Evolutionary conservation across 2,797 vertebrate species (phyloP), one percentile per base, ranked within the genome.

Genomic region (Notolabrus celidotus): DNA sequence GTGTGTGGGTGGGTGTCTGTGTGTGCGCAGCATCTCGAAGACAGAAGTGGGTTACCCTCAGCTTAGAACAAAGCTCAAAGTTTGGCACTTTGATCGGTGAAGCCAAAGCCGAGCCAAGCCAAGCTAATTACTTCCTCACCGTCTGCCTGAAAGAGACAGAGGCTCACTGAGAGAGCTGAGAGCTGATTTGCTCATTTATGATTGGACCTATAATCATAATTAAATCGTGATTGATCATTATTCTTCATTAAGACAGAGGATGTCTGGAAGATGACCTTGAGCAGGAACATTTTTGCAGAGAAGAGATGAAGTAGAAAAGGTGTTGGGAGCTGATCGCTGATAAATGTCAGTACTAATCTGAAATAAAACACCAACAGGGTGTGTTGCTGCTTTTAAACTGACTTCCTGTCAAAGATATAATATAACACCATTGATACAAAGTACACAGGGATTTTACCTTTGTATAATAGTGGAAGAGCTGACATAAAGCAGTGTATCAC

Each of bases 41-140:
- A 80, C 77, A 74, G 74, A 74, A 81, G 82, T 73, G 70, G 67
- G 74, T 76, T 79, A 71, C 55, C 75, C 77, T 79, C 67, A 51
- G 64, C 75, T 56, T 17, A 73, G 75, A 85, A 76, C 80, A 83
- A 82, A 81, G 73, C 61, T 29, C 0, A 64, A 46, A 50, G 46
- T 80, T 77, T 70, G 76, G 27, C 75, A 64, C 75, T 82, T 80
- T 80, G 75, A 85, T 76, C n/a, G 36, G 53, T n/a, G 72, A 80
- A 46, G 57, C 49, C 53, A 49, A 39, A 73, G 71, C 31, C 3
- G 7, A 68, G 50, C 39, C 4, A 19, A 57, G 60, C 20, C 5
- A 19, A 54, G 60, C n/a, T 85, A 82, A 85, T 85, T 71, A 76
- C 72, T 74, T 15, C 49, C 31, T 74, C 27, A 0, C 45, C 46